phyloP scores from a whole-genome alignment of 2,888 invertebrate species.

The Drosophila putrida region DNA sequence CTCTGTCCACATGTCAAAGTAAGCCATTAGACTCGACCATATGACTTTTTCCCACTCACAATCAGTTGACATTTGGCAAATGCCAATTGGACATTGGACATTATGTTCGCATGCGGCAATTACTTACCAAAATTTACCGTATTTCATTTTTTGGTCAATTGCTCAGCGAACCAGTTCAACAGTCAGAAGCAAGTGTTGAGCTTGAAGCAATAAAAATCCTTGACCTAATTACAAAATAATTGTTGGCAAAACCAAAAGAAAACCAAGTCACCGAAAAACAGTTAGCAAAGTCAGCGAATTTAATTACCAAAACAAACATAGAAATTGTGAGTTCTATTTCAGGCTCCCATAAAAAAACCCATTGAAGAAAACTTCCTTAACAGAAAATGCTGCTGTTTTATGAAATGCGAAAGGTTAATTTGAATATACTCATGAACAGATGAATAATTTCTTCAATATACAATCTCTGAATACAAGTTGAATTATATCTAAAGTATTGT shows the following conservation, averaged over 20 bases:
- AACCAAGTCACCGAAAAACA: constrained; percentile 18
- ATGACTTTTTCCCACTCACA: not conserved
- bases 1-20: constrained; percentile 23
- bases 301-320: constrained; percentile 80
- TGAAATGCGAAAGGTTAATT: constrained; percentile 56
- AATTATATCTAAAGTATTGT: constrained; percentile 9
- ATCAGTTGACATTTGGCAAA: constrained; percentile 40
- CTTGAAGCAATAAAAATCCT: constrained; percentile 70
- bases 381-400: constrained; percentile 1
- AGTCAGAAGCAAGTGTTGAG: constrained; percentile 28
- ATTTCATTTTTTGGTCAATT: constrained; percentile 45
- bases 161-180: constrained; percentile 12
- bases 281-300: constrained; percentile 57
- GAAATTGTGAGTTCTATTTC: constrained; percentile 41
- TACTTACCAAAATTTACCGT: constrained; percentile 56
- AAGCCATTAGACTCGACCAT: constrained; percentile 30
- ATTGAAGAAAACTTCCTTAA: constrained; percentile 26
- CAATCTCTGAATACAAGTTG: constrained; percentile 6
- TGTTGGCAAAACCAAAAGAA: constrained; percentile 63
- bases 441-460: constrained; percentile 8
- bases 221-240: constrained; percentile 79
- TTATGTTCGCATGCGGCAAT: constrained; percentile 73
- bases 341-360: constrained; percentile 41
- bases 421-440: constrained; percentile 6
- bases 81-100: constrained; percentile 42